phyloP scores from a whole-genome alignment of 2,113 vertebrate genomes.

The Pseudorasbora parva region DNA sequence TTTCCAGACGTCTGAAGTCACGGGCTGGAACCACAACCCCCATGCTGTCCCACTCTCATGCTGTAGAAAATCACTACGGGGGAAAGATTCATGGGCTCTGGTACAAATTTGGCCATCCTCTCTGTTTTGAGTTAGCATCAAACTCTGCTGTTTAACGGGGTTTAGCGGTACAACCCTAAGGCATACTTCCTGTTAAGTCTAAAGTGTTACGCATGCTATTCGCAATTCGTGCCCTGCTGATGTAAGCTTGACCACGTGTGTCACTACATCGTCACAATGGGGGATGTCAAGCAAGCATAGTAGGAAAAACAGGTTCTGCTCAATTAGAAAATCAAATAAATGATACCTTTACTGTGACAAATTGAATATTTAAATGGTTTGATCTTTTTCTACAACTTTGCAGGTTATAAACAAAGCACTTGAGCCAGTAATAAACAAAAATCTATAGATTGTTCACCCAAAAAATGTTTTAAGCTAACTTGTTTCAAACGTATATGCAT shows the following conservation, averaged over 20 bases:
- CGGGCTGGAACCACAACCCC: conserved; percentile 51
- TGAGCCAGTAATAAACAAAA: not conserved
- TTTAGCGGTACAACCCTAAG: conserved; percentile 1
- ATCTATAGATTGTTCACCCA: not conserved
- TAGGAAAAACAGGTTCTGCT: not conserved
- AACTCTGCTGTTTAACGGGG: conserved; percentile 23
- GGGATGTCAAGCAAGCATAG: not conserved
- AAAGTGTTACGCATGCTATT: conserved; percentile 5
- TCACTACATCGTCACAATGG: not conserved
- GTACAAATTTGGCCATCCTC: conserved; percentile 39
- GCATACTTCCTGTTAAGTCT: conserved; percentile 21
- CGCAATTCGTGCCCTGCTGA: conserved; percentile 20
- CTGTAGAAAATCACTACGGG: conserved; percentile 26
- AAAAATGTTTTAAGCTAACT: not conserved
- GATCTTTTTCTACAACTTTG: not conserved
- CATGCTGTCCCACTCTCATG: conserved; percentile 31
- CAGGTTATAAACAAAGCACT: not conserved
- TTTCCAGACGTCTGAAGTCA: conserved; percentile 59
- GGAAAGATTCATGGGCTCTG: conserved; percentile 28
- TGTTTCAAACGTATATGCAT: not conserved
- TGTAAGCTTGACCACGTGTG: conserved; percentile 34
- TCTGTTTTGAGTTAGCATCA: conserved; percentile 26
- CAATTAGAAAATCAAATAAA: not conserved
- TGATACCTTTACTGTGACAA: not conserved
- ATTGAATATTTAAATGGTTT: not conserved